These are phyloP conservation scores for Chinchilla lanigera DNA, from an alignment of 2,113 vertebrate species.

Conservation along the genomic window DNA sequence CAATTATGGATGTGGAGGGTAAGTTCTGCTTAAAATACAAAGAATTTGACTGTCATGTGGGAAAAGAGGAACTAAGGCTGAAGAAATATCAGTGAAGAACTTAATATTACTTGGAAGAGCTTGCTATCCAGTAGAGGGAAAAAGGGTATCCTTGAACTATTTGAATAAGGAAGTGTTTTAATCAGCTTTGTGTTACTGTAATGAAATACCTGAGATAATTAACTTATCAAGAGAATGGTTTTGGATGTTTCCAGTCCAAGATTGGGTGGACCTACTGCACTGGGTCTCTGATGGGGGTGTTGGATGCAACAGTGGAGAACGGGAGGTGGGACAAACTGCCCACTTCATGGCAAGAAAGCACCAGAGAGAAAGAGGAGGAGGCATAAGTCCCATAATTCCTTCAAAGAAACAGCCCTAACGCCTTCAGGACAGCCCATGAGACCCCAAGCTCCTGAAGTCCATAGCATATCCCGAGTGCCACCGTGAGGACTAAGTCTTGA, in stretches of 20 bases:
- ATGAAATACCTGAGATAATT: not conserved
- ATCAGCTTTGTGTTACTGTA: not conserved
- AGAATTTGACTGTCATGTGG: not conserved
- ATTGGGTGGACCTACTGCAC: not conserved
- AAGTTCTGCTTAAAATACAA: not conserved
- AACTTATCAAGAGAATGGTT: not conserved
- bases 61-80: not conserved
- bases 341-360: not conserved
- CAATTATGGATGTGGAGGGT: not conserved
- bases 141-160: not conserved
- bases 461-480: not conserved
- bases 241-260: not conserved
- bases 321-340: not conserved
- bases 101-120: not conserved
- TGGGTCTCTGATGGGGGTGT: not conserved
- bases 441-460: not conserved
- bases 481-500: not conserved
- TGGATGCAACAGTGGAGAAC: not conserved
- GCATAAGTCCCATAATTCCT: not conserved
- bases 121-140: not conserved
- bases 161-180: not conserved
- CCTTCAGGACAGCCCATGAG: not conserved
- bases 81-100: not conserved
- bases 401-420: fast-evolving
- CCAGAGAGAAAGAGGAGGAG: not conserved